Base-by-base conservation (phyloP, 2,113 vertebrate species). In the Cyrtonyx montezumae region DNA sequence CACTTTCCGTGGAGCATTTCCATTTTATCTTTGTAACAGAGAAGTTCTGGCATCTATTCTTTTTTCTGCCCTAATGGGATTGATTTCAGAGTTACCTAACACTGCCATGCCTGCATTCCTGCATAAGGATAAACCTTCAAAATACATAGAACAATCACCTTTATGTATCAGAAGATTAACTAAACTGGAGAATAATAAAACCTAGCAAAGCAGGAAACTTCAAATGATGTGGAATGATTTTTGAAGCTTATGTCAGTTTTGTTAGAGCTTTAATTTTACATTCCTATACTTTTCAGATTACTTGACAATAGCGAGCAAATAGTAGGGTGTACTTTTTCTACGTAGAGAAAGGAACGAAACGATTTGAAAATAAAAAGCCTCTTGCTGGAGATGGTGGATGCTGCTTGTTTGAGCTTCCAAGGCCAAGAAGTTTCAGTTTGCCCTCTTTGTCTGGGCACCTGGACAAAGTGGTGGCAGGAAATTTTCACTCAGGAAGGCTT, bases 11-110 rank as follows among this genome's bases (percentile, higher is more conserved):
- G 61, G 80, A 94, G 80, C 88, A 96, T 95, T 97, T 97, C 32
- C 85, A 89, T 96, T 97, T 97, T 97, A 96, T 97, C 96, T 97
- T 90, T 92, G 63, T 78, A 91, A 81, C 66, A 95, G 94, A 96
- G 79, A 75, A 66, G 87, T 95, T 97, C 91, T 96, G 93, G 85
- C 76, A 37, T 92, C 93, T 86, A 13, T 55, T 96, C 87, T 40
- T 79, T 91, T 94, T 75, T 73, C 93, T 34, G 7, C 77, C 65
- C 79, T 96, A 94, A 94, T 96, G 93, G 89, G 94, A 95, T 87
- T 96, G 79, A 74, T 85, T 96, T 95, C 26, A n/a, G 88, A 95
- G 80, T 79, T 95, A 73, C 89, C 94, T 96, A 87, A 87, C 93
- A 85, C 78, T 93, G 77, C 73, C 80, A 73, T 96, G 93, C 75